A percentile compares a stretch with the other conserved stretches of the same genome.
These are phyloP conservation scores for Cuniculus paca DNA, from an alignment of 2,797 vertebrate genomes.

Conservation along the genomic window DNA sequence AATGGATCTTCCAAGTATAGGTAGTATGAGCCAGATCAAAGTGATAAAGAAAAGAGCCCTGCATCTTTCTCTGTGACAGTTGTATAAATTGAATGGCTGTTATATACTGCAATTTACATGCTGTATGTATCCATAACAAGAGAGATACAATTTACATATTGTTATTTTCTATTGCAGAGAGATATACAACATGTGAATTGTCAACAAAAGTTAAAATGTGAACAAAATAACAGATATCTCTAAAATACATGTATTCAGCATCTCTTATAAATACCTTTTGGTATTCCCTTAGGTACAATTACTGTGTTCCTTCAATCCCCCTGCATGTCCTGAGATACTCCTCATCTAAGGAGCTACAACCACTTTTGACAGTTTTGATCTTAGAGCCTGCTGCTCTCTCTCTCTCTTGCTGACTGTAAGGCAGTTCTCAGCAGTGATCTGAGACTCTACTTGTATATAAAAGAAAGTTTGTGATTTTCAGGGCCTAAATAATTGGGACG, in stretches of 20 bases:
- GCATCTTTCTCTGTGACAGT: neutral
- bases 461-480: conserved; percentile 8
- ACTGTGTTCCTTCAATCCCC: neutral
- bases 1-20: neutral
- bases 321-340: neutral
- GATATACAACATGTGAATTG: neutral
- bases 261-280: conserved; percentile 21
- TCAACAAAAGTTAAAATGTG: conserved; percentile 13
- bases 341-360: neutral
- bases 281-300: neutral
- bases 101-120: neutral
- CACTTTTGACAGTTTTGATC: neutral
- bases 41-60: neutral
- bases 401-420: neutral
- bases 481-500: neutral
- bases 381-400: neutral
- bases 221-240: neutral
- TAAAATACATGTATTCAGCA: neutral
- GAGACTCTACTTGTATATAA: neutral
- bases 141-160: neutral
- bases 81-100: neutral
- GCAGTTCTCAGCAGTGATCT: neutral
- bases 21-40: neutral
- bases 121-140: neutral
- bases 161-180: neutral